Conservation (phyloP, 2,113 vertebrate genomes). For the Ammodytes marinus region DNA sequence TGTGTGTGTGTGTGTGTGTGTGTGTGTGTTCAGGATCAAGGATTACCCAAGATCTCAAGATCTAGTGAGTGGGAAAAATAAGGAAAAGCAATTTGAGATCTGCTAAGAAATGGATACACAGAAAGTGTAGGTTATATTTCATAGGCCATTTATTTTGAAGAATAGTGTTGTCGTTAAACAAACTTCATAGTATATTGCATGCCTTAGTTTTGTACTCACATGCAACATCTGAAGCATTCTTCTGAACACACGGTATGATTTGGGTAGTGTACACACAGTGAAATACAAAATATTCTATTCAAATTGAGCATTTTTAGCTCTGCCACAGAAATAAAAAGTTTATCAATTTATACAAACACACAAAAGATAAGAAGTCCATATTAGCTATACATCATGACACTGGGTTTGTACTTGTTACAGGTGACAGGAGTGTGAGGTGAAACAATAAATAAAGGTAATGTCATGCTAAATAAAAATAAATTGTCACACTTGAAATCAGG, state of each 20-base stretch:
- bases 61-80: constrained; percentile 6
- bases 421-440: no score
- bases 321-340: neutral
- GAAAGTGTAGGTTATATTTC: neutral
- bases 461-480: no score
- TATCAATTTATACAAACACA: neutral
- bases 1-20: constrained; percentile 27
- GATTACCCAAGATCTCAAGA: constrained; percentile 35
- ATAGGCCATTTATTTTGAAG: neutral
- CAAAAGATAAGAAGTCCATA: neutral
- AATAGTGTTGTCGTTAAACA: neutral
- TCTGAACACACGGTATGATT: no score
- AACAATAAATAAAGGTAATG: no score
- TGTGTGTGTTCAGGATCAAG: neutral
- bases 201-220: neutral
- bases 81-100: constrained; percentile 18
- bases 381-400: neutral
- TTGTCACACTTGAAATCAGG: no score
- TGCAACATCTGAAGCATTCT: neutral
- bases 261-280: neutral
- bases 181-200: neutral
- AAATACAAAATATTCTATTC: neutral
- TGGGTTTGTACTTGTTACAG: neutral
- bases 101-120: neutral
- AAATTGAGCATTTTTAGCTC: neutral